Evolutionary conservation across 1,140 invertebrate genomes (phyloP), one percentile per base, ranked within the genome.

Genomic region (Paralvinella palmiformis): DNA sequence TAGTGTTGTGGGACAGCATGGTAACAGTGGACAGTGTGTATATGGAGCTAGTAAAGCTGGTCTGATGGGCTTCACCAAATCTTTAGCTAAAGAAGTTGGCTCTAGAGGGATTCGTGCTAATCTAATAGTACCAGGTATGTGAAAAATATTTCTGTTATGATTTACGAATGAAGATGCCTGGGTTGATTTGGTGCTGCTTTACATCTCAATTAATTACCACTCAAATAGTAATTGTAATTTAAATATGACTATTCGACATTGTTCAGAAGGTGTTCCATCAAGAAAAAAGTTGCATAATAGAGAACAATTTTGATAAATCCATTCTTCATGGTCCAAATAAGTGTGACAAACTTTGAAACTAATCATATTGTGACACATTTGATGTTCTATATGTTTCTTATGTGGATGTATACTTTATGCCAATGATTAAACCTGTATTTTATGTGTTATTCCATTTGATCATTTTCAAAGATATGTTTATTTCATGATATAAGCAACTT

Each of bases 31-130:
- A 1, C 91, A 93, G 79, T 83, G 84, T 10, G 92, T 92, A 81
- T 94, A 94, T 80, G 82, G 86, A 13, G 89, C 88, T 7, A 90
- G 89, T 64, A 94, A 94, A 82, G 89, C 91, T 56, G 91, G 88
- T 2, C 90, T 94, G 3, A 85, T 88, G 71, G 86, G 85, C 6
- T 84, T 94, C 70, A 91, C 90, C 1, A 88, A 88, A 79, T 85
- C 87, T n/a, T 88, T 89, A 13, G 86, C 90, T 3, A 87, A 88
- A 75, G 91, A 94, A 81, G 84, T 92, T 69, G 89, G 87, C 58
- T 85, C 86, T 31, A 37, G 68, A 27, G 80, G 80, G 62, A 83
- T 84, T 70, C 84, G 89, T 45, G 87, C 90, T 33, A 94, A 94
- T 78, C 84, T 85, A 37, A 83, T 94, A 32, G 73, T 91, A 55